Base-by-base conservation (phyloP, 1,140 invertebrate species). In the Drosophila quadrilineata region DNA sequence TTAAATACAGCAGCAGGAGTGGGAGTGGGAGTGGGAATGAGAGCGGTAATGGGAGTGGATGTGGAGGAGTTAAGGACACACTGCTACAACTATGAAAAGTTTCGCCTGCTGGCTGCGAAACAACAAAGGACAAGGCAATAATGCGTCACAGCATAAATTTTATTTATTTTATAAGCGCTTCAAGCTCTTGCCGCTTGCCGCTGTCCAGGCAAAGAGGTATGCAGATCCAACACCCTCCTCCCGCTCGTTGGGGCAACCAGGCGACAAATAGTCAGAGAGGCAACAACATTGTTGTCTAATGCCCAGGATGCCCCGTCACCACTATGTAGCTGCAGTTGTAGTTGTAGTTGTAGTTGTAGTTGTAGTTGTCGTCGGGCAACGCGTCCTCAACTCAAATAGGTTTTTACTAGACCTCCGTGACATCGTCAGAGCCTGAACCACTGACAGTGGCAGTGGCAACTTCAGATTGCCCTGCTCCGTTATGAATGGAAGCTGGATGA, bases 61-160 rank as follows among this genome's bases (percentile, higher is more conserved):
- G n/a, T n/a, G n/a, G n/a, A n/a, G n/a, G n/a, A n/a, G n/a, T n/a
- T n/a, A n/a, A n/a, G n/a, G n/a, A n/a, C n/a, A n/a, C n/a, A n/a
- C n/a, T n/a, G n/a, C 16, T 48, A 54, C 33, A 41, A 46, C 22
- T 57, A 49, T 12, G 43, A 36, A 33, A 26, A 40, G 43, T 17
- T 48, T 40, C 10, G 9, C 35, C 45, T 38, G 38, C 26, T 58
- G 26, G n/a, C n/a, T n/a, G n/a, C n/a, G n/a, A n/a, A 65, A 63
- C 54, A 70, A 79, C 79, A 84, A 72, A 84, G 67, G 69, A 77
- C 69, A 85, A 53, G 77, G 74, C 77, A 85, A 85, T 85, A 85
- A 85, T 85, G 80, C 79, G 80, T 86, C 80, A 54, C 80, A 68
- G 79, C 79, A 85, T 85, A 85, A 85, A 85, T 85, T 85, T 86